Evolutionary conservation across 1,140 invertebrate species (phyloP).

Genomic region (Eurosta solidaginis): DNA sequence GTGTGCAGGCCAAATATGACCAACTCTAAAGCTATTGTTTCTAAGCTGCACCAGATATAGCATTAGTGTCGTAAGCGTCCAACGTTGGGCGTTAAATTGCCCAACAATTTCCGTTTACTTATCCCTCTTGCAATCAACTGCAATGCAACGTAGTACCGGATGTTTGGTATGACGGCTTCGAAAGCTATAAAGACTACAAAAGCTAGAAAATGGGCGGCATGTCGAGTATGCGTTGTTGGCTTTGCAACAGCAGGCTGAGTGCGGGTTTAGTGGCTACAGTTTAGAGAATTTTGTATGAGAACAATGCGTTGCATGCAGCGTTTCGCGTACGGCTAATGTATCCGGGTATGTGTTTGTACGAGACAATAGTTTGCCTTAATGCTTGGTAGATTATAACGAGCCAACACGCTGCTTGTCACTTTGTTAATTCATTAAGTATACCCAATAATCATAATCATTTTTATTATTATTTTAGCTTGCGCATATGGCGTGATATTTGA

Average conservation of each 20-base stretch:
- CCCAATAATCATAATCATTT: background rate
- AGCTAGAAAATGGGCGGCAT: background rate
- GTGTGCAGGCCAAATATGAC: background rate
- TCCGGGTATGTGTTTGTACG: too few species aligned
- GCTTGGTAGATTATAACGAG: background rate
- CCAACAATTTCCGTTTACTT: background rate
- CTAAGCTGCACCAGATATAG: background rate
- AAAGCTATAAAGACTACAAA: background rate
- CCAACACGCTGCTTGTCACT: constrained; percentile 7
- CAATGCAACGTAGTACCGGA: background rate
- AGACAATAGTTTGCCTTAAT: background rate
- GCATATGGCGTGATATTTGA: background rate
- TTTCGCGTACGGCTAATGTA: background rate
- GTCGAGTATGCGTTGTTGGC: background rate
- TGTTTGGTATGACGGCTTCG: background rate
- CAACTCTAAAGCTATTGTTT: constrained; percentile 3
- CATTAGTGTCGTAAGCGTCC: constrained; percentile 17
- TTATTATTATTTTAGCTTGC: constrained; percentile 5
- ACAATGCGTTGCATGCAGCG: background rate
- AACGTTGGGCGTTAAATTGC: constrained; percentile 9
- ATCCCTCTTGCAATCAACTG: background rate
- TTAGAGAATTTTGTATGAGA: background rate
- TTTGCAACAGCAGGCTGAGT: background rate
- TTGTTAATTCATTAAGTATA: background rate
- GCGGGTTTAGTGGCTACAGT: background rate